phyloP scores from a whole-genome alignment of 2,113 vertebrate genomes.

The Pyrgilauda ruficollis region DNA sequence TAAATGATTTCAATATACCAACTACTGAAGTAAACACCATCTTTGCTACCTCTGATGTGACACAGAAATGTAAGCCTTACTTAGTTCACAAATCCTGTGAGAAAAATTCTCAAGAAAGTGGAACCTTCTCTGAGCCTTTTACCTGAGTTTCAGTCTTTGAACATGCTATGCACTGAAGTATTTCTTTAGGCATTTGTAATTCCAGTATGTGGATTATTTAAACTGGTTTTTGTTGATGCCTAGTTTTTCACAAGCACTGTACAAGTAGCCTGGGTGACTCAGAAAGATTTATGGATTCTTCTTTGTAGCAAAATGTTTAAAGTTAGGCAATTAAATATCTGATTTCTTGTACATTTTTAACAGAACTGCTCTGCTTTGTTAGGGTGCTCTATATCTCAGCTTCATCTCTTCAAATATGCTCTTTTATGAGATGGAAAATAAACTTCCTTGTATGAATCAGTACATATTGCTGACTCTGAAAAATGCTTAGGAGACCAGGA shows the following conservation, averaged over 20 bases:
- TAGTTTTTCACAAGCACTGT: neutral
- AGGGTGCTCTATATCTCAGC: neutral
- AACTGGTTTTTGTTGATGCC: neutral
- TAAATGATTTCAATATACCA: neutral
- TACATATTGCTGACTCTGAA: neutral
- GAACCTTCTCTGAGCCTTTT: neutral
- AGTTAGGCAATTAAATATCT: neutral
- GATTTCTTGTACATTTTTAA: neutral
- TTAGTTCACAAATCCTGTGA: neutral
- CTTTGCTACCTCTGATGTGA: neutral
- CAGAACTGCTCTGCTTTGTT: neutral
- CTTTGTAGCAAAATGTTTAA: neutral
- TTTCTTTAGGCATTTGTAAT: neutral
- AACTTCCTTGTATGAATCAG: neutral
- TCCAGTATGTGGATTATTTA: neutral
- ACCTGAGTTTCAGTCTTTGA: neutral
- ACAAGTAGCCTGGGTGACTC: neutral
- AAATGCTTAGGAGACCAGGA: neutral
- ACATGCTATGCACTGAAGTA: neutral
- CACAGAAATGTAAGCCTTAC: neutral
- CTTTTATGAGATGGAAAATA: neutral
- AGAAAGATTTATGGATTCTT: neutral
- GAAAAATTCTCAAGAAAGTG: neutral
- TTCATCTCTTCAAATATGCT: neutral
- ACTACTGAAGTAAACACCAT: no score